Evolutionary conservation across 2,888 invertebrate genomes (phyloP).

Genomic region (Linnaemya tessellans): DNA sequence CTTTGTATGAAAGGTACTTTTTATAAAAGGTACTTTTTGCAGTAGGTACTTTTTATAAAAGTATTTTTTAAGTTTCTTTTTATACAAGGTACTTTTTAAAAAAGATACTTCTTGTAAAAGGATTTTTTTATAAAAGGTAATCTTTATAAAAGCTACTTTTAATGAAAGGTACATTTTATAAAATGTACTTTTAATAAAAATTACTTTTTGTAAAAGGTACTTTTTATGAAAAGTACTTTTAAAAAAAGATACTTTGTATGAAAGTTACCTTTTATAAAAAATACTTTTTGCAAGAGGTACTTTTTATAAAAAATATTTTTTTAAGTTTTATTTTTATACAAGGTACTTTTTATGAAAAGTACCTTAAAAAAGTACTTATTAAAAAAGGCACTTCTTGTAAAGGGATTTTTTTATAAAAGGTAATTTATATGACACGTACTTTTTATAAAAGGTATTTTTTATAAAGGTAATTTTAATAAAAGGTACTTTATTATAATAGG

Average conservation of each 20-base stretch:
- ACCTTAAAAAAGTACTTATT: not conserved
- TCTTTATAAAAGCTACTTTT: not conserved
- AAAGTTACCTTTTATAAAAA: not conserved
- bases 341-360: not conserved
- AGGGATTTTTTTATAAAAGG: too few species aligned
- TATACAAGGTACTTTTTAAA: not conserved
- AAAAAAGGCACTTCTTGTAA: not conserved
- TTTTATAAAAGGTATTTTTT: not conserved
- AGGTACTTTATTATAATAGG: not conserved
- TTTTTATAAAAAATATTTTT: not conserved
- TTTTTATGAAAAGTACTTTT: too few species aligned
- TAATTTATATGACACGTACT: not conserved
- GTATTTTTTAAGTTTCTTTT: not conserved
- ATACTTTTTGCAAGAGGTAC: not conserved
- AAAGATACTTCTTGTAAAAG: not conserved
- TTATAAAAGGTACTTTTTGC: not conserved
- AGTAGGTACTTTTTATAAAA: not conserved
- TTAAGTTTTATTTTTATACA: not conserved
- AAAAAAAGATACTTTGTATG: too few species aligned
- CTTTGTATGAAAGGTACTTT: not conserved
- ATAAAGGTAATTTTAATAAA: not conserved
- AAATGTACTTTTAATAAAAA: too few species aligned
- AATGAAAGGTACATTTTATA: too few species aligned
- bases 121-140: too few species aligned
- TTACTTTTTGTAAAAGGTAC: too few species aligned